Evolutionary conservation across 2,888 invertebrate species (phyloP), one percentile per base, ranked within the genome.

Genomic region (Sipunculus nudus): DNA sequence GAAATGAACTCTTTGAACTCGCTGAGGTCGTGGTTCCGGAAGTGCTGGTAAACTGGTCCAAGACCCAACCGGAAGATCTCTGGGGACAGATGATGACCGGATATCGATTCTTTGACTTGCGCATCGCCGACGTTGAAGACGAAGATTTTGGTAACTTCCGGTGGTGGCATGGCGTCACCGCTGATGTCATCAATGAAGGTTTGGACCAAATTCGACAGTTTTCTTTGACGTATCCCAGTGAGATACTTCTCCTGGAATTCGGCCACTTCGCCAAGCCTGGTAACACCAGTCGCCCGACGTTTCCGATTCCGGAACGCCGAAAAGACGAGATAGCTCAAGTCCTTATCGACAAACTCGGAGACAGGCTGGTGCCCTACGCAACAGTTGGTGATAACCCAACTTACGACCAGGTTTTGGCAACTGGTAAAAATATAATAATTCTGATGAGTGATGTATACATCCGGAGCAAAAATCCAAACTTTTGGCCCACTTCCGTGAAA

Each of bases 401-500:
- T 21, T 8, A 35, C 4, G 19, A 47, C 4, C 47, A 55, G 25
- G 19, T 55, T 16, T 23, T 55, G 23, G 38, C 21, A 3, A 46
- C 46, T 8, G 53, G 53, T 4, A n/a, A 26, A 8, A 53, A 40
- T 21, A 6, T 53, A 8, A 41, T 53, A 21, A 41, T 23, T 6
- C 4, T 53, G 10, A 53, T 53, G 53, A 13, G 8, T 5, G 50
- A 50, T 35, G n/a, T 6, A 10, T 50, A 50, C 50, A 50, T 50
- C 35, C 50, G 50, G 6, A 21, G 23, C 31, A 31, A 35, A 19
- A 19, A 50, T 50, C 16, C 8, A 6, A 13, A 38, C 19, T 50
- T 16, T 23, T 50, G 50, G 50, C 23, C 50, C 8, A 31, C 16
- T 35, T 19, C 19, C 10, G 6, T 19, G 5, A 6, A 8, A 6